Evolutionary conservation across 2,797 vertebrate species (phyloP), one percentile per base, ranked within the genome.

Genomic region (Ctenopoma multispine): DNA sequence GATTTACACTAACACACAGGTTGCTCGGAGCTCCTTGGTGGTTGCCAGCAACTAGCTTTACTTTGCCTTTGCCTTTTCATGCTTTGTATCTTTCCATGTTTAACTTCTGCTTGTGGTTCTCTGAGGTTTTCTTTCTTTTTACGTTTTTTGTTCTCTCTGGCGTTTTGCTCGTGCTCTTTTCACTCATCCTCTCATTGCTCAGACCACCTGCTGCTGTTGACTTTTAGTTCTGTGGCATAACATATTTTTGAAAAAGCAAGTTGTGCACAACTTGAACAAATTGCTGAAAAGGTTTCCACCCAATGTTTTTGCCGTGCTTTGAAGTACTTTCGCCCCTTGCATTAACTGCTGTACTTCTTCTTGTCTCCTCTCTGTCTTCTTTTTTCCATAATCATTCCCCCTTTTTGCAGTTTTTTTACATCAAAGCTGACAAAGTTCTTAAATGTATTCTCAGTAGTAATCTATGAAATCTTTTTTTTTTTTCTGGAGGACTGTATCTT

Each of bases 401-500:
- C 17, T n/a, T 80, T 73, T 61, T 53, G 46, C 24, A 54, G 44
- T 36, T 67, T 75, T 69, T 75, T 57, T 65, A 60, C 72, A 31
- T 66, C 64, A 48, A 51, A 31, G 24, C 43, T 66, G 38, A 69
- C 70, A 43, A 63, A 51, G 49, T 80, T 80, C 56, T 79, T 65
- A 65, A 27, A 73, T 27, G 18, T 51, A 38, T 68, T 72, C 61
- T 74, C 27, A 15, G 31, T 18, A 8, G 47, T 67, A 57, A 75
- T 77, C 61, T 72, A 43, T 55, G 38, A 72, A 77, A 57, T 63
- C 34, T 62, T 70, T 72, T n/a, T 36, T 38, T 48, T 41, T 29
- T 59, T 50, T 69, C 21, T 1, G 17, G 57, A 21, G 51, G 54
- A 62, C 81, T 85, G 86, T 47, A 73, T 80, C 65, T 84, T 82